phyloP scores from a whole-genome alignment of 2,113 vertebrate species.

The Todiramphus saurophagus region DNA sequence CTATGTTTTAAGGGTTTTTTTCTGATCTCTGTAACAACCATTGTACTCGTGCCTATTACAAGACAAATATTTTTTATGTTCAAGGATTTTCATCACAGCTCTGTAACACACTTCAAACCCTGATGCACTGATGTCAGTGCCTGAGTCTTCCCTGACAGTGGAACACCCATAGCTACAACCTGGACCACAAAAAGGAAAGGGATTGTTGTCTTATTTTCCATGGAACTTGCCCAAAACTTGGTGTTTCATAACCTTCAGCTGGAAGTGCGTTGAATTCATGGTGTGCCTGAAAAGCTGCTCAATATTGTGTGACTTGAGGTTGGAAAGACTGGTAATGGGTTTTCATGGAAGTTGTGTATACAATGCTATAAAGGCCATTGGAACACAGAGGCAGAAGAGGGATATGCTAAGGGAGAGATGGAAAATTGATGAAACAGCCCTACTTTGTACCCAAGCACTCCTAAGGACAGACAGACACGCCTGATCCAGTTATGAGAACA shows the following conservation, averaged over 20 bases:
- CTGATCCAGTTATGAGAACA: neutral
- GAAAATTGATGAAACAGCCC: neutral
- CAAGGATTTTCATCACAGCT: neutral
- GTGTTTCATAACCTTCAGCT: neutral
- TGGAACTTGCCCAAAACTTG: neutral
- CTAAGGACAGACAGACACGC: neutral
- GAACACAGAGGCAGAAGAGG: neutral
- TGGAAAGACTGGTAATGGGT: neutral
- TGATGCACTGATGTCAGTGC: neutral
- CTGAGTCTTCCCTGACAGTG: neutral
- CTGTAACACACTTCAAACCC: neutral
- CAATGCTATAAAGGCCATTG: neutral
- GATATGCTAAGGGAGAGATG: neutral
- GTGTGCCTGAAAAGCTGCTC: neutral
- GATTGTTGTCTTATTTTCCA: neutral
- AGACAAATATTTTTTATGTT: neutral
- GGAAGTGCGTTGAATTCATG: neutral
- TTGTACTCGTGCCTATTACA: neutral
- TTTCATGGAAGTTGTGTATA: neutral
- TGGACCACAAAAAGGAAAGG: neutral
- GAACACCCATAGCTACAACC: fast-evolving
- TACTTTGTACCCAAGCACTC: neutral
- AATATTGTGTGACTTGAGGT: neutral
- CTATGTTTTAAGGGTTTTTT: neutral
- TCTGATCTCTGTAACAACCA: neutral